Evolutionary conservation across 2,888 invertebrate genomes (phyloP).

Genomic region (Caprella mutica): DNA sequence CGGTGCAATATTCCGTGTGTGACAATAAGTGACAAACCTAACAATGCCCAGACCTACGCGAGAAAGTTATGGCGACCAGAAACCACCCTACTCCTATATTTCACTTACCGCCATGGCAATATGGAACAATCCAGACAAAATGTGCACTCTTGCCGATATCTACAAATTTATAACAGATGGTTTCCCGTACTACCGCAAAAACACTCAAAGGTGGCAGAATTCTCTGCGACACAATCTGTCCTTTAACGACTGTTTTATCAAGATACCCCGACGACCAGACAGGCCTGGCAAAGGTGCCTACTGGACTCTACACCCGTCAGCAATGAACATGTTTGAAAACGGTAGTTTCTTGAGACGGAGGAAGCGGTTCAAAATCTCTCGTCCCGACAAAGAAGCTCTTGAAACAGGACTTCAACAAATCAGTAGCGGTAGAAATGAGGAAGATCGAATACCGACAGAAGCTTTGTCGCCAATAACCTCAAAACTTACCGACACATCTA

Average conservation of each 20-base stretch:
- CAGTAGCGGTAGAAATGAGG: slow-evolving; percentile 6
- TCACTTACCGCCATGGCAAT: slow-evolving; percentile 99
- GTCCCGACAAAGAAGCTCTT: slow-evolving; percentile 54
- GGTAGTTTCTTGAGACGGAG: slow-evolving; percentile 65
- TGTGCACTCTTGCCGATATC: slow-evolving; percentile 78
- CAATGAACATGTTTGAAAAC: slow-evolving; percentile 76
- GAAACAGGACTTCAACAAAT: slow-evolving; percentile 40
- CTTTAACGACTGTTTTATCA: slow-evolving; percentile 93
- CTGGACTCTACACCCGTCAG: slow-evolving; percentile 69
- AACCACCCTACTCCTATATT: slow-evolving; percentile 98
- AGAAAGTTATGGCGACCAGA: slow-evolving; percentile 94
- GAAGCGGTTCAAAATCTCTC: slow-evolving; percentile 70
- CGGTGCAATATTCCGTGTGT: too few relatives aligned
- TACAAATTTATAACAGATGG: slow-evolving; percentile 87
- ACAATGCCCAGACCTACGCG: slow-evolving; percentile 88
- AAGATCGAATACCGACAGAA: not conserved
- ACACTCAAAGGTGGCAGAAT: slow-evolving; percentile 67
- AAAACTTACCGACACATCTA: not conserved
- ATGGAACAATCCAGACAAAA: slow-evolving; percentile 92
- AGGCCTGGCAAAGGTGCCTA: slow-evolving; percentile 73
- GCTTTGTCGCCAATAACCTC: not conserved
- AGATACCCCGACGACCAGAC: slow-evolving; percentile 67
- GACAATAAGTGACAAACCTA: not conserved
- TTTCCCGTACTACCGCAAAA: slow-evolving; percentile 72
- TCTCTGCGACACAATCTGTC: slow-evolving; percentile 76